Conservation (phyloP, 1,140 invertebrate genomes). For the Cyrtorhinus lividipennis region DNA sequence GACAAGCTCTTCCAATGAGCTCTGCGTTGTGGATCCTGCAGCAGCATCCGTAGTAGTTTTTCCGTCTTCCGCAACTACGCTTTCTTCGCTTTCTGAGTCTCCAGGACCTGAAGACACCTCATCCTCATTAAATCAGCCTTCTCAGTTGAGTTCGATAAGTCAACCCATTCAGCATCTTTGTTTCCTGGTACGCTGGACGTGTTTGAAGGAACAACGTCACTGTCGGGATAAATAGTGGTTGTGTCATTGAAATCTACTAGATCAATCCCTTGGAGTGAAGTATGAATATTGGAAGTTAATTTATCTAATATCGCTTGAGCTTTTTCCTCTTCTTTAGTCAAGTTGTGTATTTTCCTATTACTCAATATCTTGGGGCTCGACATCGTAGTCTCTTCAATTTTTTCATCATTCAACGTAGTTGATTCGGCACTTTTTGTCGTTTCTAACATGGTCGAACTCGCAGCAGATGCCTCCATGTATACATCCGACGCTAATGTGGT, state of each 20-base stretch:
- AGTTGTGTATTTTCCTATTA: neutral
- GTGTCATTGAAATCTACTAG: neutral
- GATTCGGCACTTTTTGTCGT: no score
- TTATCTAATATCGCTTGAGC: neutral
- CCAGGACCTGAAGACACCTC: neutral
- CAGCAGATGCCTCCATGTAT: no score
- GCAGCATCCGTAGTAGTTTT: no score
- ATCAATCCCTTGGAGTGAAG: neutral
- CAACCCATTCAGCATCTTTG: neutral
- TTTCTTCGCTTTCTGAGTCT: neutral
- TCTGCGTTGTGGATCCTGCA: no score
- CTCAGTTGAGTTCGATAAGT: neutral
- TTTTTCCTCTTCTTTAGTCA: constrained; percentile 3
- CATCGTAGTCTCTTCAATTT: neutral
- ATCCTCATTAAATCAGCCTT: neutral
- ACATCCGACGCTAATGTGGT: no score
- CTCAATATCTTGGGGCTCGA: neutral
- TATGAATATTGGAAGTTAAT: neutral
- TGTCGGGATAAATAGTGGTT: neutral
- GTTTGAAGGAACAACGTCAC: neutral
- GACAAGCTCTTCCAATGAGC: no score
- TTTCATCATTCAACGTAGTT: no score
- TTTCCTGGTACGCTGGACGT: neutral
- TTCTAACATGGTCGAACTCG: no score
- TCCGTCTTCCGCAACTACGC: no score